Evolutionary conservation across 1,140 invertebrate genomes (phyloP), one percentile per base, ranked within the genome.

Genomic region (Drosophila yakuba): DNA sequence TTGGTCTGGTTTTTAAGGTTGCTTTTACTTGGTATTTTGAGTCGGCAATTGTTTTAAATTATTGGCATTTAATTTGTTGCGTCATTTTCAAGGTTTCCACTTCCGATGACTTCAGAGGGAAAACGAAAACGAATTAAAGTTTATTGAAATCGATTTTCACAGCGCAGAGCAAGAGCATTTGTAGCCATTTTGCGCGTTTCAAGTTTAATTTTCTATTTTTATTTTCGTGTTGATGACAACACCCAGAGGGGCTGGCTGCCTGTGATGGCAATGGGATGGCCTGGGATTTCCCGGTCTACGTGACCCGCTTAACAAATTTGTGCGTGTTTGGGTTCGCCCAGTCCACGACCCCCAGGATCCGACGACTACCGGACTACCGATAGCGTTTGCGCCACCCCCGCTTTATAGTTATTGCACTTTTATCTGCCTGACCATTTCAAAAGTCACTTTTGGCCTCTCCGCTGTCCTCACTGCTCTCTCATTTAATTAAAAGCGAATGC

Each of bases 191-290:
- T 57, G 56, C 71, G 74, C 60, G 81, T 25, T 68, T 68, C 63
- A 69, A 86, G 74, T 88, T 85, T 85, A 85, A 85, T 85, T 85
- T 74, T 82, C 82, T 83, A 88, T 86, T 85, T 85, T 85, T 85
- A 86, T 85, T 72, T 85, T 82, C 82, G 82, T 75, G 82, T 82
- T 84, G 81, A 86, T 86, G 82, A 85, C 81, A 84, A 80, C 82
- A 79, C 66, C 17, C 47, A 51, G 35, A 23, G 25, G 50, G 25
- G 54, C 41, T 32, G 28, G 28, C 28, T 2, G 7, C 17, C 17
- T 17, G 17, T 17, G 17, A 17, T 17, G 17, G 17, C 17, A 17
- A 17, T 17, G 7, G 32, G 32, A 32, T 32, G 32, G 66, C 48
- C 28, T 58, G 48, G 36, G 28, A 39, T 51, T 45, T 54, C 45